A percentile compares a stretch with the other conserved stretches of the same genome.
Evolutionary conservation across 2,888 invertebrate genomes (phyloP).

Genomic region (Aleiodes testaceus): DNA sequence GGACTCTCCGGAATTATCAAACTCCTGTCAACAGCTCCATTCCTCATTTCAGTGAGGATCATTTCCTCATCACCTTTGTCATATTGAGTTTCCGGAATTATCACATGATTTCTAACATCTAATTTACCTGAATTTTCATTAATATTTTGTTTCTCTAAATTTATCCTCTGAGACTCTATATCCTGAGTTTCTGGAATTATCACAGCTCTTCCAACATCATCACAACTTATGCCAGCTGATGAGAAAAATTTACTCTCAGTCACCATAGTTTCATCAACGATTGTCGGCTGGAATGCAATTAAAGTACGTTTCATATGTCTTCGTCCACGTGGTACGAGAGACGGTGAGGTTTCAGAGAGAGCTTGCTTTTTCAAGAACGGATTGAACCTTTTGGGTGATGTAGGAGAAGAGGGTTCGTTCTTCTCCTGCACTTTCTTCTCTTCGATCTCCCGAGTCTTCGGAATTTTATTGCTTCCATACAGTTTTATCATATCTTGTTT

Average conservation of each 20-base stretch:
- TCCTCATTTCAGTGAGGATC: conserved; percentile 25
- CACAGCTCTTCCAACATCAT: not conserved
- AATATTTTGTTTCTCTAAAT: conserved; percentile 29
- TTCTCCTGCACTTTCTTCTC: conserved; percentile 14
- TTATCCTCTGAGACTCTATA: not conserved
- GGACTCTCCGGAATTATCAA: conserved; percentile 23
- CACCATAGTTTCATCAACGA: conserved; percentile 60
- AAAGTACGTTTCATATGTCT: conserved; percentile 56
- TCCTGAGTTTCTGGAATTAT: conserved; percentile 21
- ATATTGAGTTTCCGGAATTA: conserved; percentile 26
- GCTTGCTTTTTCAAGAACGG: conserved; percentile 58
- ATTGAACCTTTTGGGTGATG: conserved; percentile 52
- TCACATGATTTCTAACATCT: conserved; percentile 48
- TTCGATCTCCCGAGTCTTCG: conserved; percentile 42
- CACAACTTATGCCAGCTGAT: not conserved
- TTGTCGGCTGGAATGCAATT: conserved; percentile 60
- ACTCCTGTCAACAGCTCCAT: conserved; percentile 35
- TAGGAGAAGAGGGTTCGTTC: conserved; percentile 47
- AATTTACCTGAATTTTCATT: conserved; percentile 41
- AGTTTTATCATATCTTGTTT: conserved; percentile 44
- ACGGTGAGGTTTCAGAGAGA: conserved; percentile 61
- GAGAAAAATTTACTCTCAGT: conserved; percentile 66
- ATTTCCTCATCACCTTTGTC: conserved; percentile 24
- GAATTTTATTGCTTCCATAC: conserved; percentile 46
- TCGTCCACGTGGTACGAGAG: conserved; percentile 58